These are phyloP conservation scores for Aphelenchoides bicaudatus DNA, from an alignment of 2,888 invertebrate species.

Conservation along the genomic window DNA sequence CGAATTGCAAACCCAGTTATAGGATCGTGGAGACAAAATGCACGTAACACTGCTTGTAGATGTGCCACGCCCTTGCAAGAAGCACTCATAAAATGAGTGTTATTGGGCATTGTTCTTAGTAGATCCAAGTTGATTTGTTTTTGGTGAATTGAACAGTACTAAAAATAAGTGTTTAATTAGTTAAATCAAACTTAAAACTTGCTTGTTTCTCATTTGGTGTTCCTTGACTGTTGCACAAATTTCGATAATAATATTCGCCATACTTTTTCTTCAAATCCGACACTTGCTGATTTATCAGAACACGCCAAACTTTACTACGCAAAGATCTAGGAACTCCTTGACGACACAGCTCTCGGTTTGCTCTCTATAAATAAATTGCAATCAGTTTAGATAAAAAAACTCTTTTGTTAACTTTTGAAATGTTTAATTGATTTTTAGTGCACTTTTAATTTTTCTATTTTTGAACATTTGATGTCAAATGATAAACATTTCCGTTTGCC, in stretches of 20 bases:
- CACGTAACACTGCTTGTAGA: slow-evolving; percentile 65
- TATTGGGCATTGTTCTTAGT: slow-evolving; percentile 66
- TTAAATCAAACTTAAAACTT: slow-evolving; percentile 26
- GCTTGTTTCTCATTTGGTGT: slow-evolving; percentile 63
- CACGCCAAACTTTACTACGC: slow-evolving; percentile 63
- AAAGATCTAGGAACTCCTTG: slow-evolving; percentile 64
- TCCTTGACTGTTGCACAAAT: slow-evolving; percentile 61
- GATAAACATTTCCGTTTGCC: neutral
- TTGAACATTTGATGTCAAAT: slow-evolving; percentile 12
- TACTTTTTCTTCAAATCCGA: slow-evolving; percentile 62
- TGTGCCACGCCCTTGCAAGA: slow-evolving; percentile 65
- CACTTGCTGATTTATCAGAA: slow-evolving; percentile 62
- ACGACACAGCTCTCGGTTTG: slow-evolving; percentile 63
- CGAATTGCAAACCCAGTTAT: no score
- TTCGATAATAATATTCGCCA: slow-evolving; percentile 64
- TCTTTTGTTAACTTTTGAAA: neutral
- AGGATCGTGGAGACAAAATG: slow-evolving; percentile 66
- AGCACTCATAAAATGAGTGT: slow-evolving; percentile 64
- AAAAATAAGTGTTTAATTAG: slow-evolving; percentile 25
- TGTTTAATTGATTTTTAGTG: slow-evolving; percentile 6
- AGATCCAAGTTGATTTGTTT: slow-evolving; percentile 66
- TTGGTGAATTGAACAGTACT: slow-evolving; percentile 64
- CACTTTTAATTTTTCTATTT: slow-evolving; percentile 12
- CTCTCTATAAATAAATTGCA: slow-evolving; percentile 53
- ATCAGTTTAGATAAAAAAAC: neutral